Base-by-base conservation (phyloP, 2,113 vertebrate genomes). In the Pteruthius melanotis region DNA sequence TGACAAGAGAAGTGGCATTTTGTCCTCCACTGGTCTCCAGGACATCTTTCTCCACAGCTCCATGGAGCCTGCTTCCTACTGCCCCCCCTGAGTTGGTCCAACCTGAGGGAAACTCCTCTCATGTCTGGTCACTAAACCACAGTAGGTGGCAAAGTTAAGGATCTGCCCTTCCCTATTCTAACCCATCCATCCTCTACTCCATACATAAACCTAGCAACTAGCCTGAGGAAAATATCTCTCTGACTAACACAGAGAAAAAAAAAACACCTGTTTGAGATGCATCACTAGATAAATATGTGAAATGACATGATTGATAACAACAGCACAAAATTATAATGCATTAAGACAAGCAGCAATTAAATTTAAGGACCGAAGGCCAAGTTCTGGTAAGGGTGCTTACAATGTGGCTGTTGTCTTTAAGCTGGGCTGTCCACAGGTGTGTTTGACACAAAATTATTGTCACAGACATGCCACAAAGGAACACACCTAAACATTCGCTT, bases 221-320 rank as follows among this genome's bases (percentile, higher is more conserved):
- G 90, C 88, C 93, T 42, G 49, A 92, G 72, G 65, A 90, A 78
- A 92, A 71, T 87, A 94, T 13, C 57, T 64, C 87, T 82, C 65
- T 86, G 61, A 26, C 60, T 76, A 60, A 84, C 15, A 39, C 2
- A 86, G 56, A 83, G 83, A 75, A 56, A 47, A 92, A 30, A 28
- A 37, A 75, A 85, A 17, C 90, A 96, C 76, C 93, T 96, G 83
- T 47, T 79, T 53, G 64, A 89, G 80, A 94, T 75, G 57, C 85
- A 86, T 31, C 60, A 39, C 52, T 61, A 86, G 88, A 95, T 78
- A 94, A 92, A 81, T 80, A 90, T 21, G 59, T 69, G 83, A 83
- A 95, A 81, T 86, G 71, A 94, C 88, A 93, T 72, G 83, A 96
- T 49, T 94, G 90, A 96, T 96, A 95, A 94, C 49, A 76, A 74